Base-by-base conservation (phyloP, 1,140 invertebrate species). In the Meloidogyne chitwoodi region DNA sequence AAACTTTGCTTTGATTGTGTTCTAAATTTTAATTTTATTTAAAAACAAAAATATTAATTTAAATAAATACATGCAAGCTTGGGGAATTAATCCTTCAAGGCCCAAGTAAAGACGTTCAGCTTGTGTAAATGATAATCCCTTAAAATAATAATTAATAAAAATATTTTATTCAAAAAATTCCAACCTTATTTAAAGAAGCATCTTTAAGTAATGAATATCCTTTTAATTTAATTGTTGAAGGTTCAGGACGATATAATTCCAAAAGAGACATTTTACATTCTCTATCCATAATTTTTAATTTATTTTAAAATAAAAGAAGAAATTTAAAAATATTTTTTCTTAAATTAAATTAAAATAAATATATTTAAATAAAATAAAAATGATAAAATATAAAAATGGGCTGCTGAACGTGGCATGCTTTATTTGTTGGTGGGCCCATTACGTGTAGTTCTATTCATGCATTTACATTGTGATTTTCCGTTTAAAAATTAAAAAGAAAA, bases 51-150 rank as follows among this genome's bases (percentile, higher is more conserved):
- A 38, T 38, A 38, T 27, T 61, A 3, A 31, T 29, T 56, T 56
- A n/a, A 27, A 48, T 3, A 1, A 26, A 34, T 63, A 73, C 71
- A 27, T 29, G 22, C 61, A n/a, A 34, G 56, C 56, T n/a, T 73
- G 48, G 14, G 71, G 71, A 44, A 73, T 73, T 26, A 96, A 89
- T n/a, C 94, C 94, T 85, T 96, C 94, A 83, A 96, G 94, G 74
- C 94, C 94, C 75, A 96, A 90, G 0, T 92, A 90, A 90, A 96
- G 93, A 75, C 94, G 91, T 87, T 96, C 94, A 88, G 93, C 91
- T 79, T 95, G 86, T 14, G 92, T 93, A 88, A 95, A 96, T 2
- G 93, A 94, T 87, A 95, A 90, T 82, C 94, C 94, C 93, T 95
- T 81, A 65, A 88, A 31, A 22, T 16, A 34, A 8, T 24, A 26